phyloP scores from a whole-genome alignment of 1,140 invertebrate species.

The Dysdera silvatica region DNA sequence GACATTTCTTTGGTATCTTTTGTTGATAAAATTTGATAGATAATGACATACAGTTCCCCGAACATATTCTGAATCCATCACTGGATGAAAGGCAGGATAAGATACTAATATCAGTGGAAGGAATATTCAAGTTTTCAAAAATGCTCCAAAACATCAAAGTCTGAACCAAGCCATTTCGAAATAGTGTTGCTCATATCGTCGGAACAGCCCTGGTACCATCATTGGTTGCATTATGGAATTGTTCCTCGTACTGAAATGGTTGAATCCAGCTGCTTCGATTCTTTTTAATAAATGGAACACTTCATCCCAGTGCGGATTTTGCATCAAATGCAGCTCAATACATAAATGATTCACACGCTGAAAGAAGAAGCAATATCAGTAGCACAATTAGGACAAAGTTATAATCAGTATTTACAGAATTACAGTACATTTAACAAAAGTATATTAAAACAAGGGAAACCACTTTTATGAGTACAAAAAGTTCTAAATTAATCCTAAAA shows the following conservation, averaged over 20 bases:
- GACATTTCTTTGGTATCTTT: too few species aligned
- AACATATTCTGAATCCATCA: too few species aligned
- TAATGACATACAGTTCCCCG: too few species aligned
- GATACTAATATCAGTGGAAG: too few species aligned
- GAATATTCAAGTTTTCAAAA: too few species aligned
- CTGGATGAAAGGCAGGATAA: too few species aligned
- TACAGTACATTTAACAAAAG: too few species aligned
- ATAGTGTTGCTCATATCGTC: slow-evolving; percentile 15
- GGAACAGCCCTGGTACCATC: slow-evolving; percentile 18
- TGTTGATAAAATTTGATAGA: too few species aligned
- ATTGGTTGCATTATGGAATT: slow-evolving; percentile 18
- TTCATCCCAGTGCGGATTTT: slow-evolving; percentile 16
- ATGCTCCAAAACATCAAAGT: background rate
- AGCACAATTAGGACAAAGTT: background rate
- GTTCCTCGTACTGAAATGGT: slow-evolving; percentile 15
- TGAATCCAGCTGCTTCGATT: slow-evolving; percentile 15
- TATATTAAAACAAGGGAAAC: too few species aligned
- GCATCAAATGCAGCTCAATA: slow-evolving; percentile 16
- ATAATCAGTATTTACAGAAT: too few species aligned
- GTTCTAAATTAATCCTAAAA: too few species aligned
- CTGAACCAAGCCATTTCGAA: slow-evolving; percentile 27
- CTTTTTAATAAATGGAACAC: slow-evolving; percentile 5
- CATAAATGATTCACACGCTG: slow-evolving; percentile 24
- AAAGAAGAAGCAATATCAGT: background rate
- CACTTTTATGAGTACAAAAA: too few species aligned